These are phyloP conservation scores for Hippocampus abdominalis DNA, from an alignment of 2,113 vertebrate genomes.

Conservation along the genomic window DNA sequence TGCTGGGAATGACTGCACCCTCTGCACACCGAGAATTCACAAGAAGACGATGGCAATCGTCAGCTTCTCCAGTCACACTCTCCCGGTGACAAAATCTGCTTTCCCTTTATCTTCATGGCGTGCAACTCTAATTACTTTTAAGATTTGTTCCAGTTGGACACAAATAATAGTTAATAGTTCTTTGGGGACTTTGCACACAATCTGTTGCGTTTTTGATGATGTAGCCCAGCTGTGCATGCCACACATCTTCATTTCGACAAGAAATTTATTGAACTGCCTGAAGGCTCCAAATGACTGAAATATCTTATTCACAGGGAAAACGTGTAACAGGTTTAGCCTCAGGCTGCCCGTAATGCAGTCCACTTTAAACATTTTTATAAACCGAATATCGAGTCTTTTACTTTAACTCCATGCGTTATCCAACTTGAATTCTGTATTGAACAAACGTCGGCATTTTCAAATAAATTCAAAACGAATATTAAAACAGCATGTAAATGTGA, in stretches of 20 bases:
- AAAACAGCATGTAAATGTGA: neutral
- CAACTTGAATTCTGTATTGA: slow-evolving; percentile 7
- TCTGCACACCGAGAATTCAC: slow-evolving; percentile 33
- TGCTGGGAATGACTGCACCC: slow-evolving; percentile 46
- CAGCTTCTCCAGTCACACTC: slow-evolving; percentile 51
- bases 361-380: slow-evolving; percentile 23
- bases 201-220: slow-evolving; percentile 49
- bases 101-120: slow-evolving; percentile 34
- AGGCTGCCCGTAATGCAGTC: slow-evolving; percentile 11
- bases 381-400: slow-evolving; percentile 12
- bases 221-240: slow-evolving; percentile 59
- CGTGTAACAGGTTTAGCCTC: slow-evolving; percentile 16
- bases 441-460: neutral
- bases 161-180: slow-evolving; percentile 62
- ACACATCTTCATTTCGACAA: slow-evolving; percentile 55
- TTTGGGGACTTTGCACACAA: slow-evolving; percentile 52
- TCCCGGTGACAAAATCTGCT: slow-evolving; percentile 43
- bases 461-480: neutral
- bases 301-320: slow-evolving; percentile 22
- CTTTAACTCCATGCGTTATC: slow-evolving; percentile 17
- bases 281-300: slow-evolving; percentile 34
- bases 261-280: slow-evolving; percentile 43
- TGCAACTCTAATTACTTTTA: slow-evolving; percentile 61
- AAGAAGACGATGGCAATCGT: slow-evolving; percentile 56
- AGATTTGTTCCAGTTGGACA: slow-evolving; percentile 67